Base-by-base conservation (phyloP, 2,888 invertebrate genomes). In the Brachyptera risi region DNA sequence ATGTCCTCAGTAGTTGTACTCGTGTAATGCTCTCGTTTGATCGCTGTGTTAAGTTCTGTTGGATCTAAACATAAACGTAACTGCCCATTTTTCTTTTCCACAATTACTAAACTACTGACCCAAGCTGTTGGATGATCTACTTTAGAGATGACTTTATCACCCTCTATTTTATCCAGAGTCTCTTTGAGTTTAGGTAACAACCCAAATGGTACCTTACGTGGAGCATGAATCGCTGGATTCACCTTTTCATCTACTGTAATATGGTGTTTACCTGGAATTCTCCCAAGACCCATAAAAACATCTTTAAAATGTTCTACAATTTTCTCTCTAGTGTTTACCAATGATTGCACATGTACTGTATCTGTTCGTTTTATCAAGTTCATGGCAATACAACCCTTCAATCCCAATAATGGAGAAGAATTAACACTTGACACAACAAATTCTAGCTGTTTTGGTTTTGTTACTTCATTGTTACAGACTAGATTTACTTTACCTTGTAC, bases 21-120 rank as follows among this genome's bases (percentile, higher is more conserved):
- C 15, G 15, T 3, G 19, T 37, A 40, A 54, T 54, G 51, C 24
- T 54, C 40, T 13, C 56, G 23, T 19, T 40, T 60, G 9, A 60
- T 56, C 7, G 40, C 60, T 13, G 5, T 13, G 27, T 60, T 60
- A 13, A 60, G 40, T n/a, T 60, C 3, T 42, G 38, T 37, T n/a
- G 60, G 60, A 17, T 56, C 60, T 26, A 60, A 24, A 38, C 56
- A 60, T 9, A 60, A 9, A n/a, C 60, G n/a, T 37, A 60, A 17
- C 15, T 11, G 5, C 11, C 60, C 60, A 40, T 51, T 56, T 19
- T n/a, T 7, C 37, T 60, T 60, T 23, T 60, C 47, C 1, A 56
- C 56, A 19, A 60, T 44, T 9, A 42, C 56, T 19, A 56, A n/a
- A n/a, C 51, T 60, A 27, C 17, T 54, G 1, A 56, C 56, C 60